Evolutionary conservation across 2,888 invertebrate genomes (phyloP).

Genomic region (Troides oblongomaculatus): DNA sequence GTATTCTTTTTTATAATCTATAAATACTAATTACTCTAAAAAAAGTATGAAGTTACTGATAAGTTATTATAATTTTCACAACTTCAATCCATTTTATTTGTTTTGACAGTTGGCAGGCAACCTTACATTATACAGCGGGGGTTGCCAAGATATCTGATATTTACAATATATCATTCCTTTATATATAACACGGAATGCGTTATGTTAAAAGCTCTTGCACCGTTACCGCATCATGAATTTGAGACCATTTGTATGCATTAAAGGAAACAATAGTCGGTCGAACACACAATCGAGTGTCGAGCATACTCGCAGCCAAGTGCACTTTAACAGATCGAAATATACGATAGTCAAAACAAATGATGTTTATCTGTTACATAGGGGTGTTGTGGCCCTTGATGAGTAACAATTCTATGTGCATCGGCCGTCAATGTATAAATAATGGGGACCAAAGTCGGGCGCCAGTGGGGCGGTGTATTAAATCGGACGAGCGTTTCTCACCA

Average conservation of each 20-base stretch:
- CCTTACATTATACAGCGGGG: background rate
- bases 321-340: conserved; percentile 9
- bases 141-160: conserved; percentile 3
- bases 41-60: too few relatives aligned
- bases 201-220: conserved; percentile 41
- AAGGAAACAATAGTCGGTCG: conserved; percentile 45
- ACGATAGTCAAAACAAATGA: conserved; percentile 26
- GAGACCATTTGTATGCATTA: conserved; percentile 36
- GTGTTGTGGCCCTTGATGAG: conserved; percentile 30
- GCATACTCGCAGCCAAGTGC: background rate
- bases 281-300: conserved; percentile 17
- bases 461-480: conserved; percentile 34
- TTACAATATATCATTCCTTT: conserved; percentile 7
- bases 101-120: background rate
- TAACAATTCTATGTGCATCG: conserved; percentile 39
- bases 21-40: too few relatives aligned
- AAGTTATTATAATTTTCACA: too few relatives aligned
- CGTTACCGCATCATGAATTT: conserved; percentile 50
- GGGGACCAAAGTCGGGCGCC: conserved; percentile 46
- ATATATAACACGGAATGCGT: conserved; percentile 15
- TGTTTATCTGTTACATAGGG: conserved; percentile 44
- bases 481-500: conserved; percentile 40
- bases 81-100: too few relatives aligned
- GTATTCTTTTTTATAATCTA: too few relatives aligned
- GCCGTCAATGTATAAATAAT: conserved; percentile 43